Evolutionary conservation across 2,888 invertebrate species (phyloP), one percentile per base, ranked within the genome.

Genomic region (Biston betularia): DNA sequence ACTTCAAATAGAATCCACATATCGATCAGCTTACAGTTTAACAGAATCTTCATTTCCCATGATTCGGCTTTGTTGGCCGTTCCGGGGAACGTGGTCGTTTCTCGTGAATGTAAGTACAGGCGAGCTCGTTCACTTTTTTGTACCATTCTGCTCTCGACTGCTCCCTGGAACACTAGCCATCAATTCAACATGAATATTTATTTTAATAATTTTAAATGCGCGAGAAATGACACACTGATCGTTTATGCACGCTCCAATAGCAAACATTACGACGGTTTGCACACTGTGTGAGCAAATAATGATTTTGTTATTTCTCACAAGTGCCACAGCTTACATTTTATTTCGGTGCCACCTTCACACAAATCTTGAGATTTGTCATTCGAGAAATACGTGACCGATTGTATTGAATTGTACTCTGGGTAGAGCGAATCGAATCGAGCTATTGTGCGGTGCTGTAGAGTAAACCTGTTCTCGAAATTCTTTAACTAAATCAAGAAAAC

Each of bases 21-120:
- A 79, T 82, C 81, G 80, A 79, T 83, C 81, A 72, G 70, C 78
- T 83, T 81, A 79, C 84, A 71, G 78, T 80, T 85, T 80, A 81
- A 79, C 77, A 81, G 84, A 86, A 87, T 79, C 79, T 76, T 71
- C 76, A 77, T 71, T 80, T 79, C 80, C 75, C 77, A 80, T 75
- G 74, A 80, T 77, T 77, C 73, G 71, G 76, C 81, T 80, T 82
- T 82, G 80, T 78, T 78, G 73, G 73, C 65, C 75, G 74, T 81
- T 82, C 79, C 80, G 70, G 71, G 59, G 68, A 80, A 73, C 73
- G 60, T 68, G 66, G 58, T 59, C 70, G 66, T 68, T 78, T 78
- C 77, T 80, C 73, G 76, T 75, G 74, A 75, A 75, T 74, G 73
- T 24, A 24, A 3, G 24, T 74, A 76, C 75, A 71, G 77, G 74